Conservation (phyloP, 2,888 invertebrate species). For the Ormyrus nitidulus region DNA sequence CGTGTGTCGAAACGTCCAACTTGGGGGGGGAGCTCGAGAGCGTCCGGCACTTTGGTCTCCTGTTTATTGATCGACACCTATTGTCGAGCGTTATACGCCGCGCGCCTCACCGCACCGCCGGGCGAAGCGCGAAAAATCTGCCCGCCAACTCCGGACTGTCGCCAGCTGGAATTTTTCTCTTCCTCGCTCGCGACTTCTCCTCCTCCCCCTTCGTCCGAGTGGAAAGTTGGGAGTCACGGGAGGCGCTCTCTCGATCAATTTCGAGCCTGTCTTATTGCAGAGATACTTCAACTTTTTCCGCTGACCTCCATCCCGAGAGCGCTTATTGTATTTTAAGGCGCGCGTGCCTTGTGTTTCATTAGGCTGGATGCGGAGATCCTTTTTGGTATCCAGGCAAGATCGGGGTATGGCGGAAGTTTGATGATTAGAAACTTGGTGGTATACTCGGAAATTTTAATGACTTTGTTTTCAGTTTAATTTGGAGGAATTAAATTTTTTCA, state of each 20-base stretch:
- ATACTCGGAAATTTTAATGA: too few relatives aligned
- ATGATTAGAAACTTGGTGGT: too few relatives aligned
- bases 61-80: slow-evolving; percentile 45
- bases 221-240: too few relatives aligned
- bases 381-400: too few relatives aligned
- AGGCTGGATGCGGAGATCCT: too few relatives aligned
- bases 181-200: too few relatives aligned
- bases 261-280: slow-evolving; percentile 32
- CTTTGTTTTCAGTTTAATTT: too few relatives aligned
- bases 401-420: too few relatives aligned
- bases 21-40: slow-evolving; percentile 8
- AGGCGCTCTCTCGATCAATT: slow-evolving; percentile 32
- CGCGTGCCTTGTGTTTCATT: slow-evolving; percentile 18
- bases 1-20: neutral
- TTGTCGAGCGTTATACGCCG: slow-evolving; percentile 18
- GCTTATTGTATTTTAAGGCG: slow-evolving; percentile 26
- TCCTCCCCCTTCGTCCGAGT: neutral
- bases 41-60: slow-evolving; percentile 37
- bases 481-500: too few relatives aligned
- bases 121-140: slow-evolving; percentile 34
- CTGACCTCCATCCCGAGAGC: slow-evolving; percentile 10
- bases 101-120: neutral
- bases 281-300: slow-evolving; percentile 28
- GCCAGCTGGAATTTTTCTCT: slow-evolving; percentile 32
- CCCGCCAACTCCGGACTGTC: slow-evolving; percentile 25